Percentiles rank a stretch among this genome's conserved stretches.
Evolutionary conservation across 2,113 vertebrate genomes (phyloP).

Genomic region (Barnardius zonarius): DNA sequence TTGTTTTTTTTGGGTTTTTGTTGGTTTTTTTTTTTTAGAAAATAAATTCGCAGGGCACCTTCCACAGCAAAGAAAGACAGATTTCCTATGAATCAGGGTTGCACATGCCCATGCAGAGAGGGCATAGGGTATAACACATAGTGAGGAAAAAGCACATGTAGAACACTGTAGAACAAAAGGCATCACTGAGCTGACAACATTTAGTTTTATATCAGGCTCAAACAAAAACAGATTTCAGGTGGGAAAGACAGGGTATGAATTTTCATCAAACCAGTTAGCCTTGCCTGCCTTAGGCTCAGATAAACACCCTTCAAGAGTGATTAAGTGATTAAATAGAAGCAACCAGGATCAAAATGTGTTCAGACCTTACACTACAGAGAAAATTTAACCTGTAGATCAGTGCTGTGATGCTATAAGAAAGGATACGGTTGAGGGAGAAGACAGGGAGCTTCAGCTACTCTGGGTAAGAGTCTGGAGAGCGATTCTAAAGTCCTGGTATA

Average conservation of each 20-base stretch:
- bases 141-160: neutral
- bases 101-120: fast-evolving
- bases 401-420: neutral
- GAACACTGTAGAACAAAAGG: neutral
- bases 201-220: neutral
- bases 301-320: neutral
- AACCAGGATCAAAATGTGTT: neutral
- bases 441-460: neutral
- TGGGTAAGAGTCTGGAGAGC: neutral
- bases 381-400: neutral
- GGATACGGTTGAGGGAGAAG: neutral
- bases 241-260: neutral
- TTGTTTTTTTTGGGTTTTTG: neutral
- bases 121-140: neutral
- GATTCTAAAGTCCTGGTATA: neutral
- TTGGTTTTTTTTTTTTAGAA: neutral
- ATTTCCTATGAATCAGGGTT: neutral
- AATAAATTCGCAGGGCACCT: neutral
- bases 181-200: neutral
- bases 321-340: neutral
- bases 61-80: neutral
- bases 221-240: neutral
- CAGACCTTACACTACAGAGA: neutral
- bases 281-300: neutral
- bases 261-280: neutral